These are phyloP conservation scores for Caenorhabditis angaria DNA, from an alignment of 2,888 invertebrate species.

Conservation along the genomic window DNA sequence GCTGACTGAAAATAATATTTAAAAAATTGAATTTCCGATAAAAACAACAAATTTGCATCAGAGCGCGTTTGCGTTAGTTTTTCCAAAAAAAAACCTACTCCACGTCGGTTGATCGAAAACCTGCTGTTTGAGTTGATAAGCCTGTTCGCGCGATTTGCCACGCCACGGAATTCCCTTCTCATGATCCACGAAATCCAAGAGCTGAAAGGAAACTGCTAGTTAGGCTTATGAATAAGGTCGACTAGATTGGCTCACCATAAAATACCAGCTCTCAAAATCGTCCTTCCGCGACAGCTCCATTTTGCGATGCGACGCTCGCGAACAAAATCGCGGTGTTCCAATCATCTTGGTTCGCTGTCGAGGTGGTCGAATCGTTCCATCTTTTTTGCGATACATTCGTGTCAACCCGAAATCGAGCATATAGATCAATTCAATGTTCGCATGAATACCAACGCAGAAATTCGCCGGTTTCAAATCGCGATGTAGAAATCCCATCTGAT, in stretches of 20 bases:
- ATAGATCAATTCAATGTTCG: conserved; percentile 12
- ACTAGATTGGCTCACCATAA: conserved; percentile 11
- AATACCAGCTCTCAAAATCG: conserved; percentile 41
- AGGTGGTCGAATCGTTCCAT: conserved; percentile 24
- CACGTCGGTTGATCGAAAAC: conserved; percentile 21
- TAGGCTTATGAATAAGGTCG: neutral
- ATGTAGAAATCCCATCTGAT: conserved; percentile 35
- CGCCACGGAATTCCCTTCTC: conserved; percentile 29
- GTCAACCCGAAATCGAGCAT: conserved; percentile 42
- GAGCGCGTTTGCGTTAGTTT: too few relatives aligned
- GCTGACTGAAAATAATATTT: conserved; percentile 20
- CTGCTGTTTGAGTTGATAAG: conserved; percentile 20
- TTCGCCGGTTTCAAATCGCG: conserved; percentile 44
- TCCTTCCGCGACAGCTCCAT: conserved; percentile 33
- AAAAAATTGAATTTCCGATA: neutral
- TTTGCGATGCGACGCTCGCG: conserved; percentile 32
- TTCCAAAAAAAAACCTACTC: conserved; percentile 18
- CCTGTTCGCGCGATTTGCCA: conserved; percentile 21
- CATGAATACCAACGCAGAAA: conserved; percentile 26
- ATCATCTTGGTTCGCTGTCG: conserved; percentile 30
- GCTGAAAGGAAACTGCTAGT: conserved; percentile 10
- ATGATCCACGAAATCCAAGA: conserved; percentile 27
- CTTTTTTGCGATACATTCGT: conserved; percentile 20
- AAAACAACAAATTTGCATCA: neutral
- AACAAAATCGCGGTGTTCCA: conserved; percentile 36